Conservation (phyloP, 2,888 invertebrate genomes). For the Halocaridina rubra region DNA sequence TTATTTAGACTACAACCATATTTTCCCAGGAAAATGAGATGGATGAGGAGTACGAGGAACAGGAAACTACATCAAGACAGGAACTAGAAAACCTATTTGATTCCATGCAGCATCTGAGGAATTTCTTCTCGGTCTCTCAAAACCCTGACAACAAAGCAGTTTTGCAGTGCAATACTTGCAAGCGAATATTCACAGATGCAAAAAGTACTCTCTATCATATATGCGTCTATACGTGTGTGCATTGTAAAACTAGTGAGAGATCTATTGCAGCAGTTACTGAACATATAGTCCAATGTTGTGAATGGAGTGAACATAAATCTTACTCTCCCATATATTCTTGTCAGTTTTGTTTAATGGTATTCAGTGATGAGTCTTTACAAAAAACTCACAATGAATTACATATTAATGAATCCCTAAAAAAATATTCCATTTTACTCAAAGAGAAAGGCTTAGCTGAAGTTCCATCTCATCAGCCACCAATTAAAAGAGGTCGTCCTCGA, state of each 20-base stretch:
- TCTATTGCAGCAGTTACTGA: neutral
- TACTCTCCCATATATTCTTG: neutral
- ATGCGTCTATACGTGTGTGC: constrained; percentile 17
- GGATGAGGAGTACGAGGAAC: neutral
- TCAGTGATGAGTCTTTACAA: neutral
- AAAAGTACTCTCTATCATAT: neutral
- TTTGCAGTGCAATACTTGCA: constrained; percentile 33
- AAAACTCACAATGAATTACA: constrained; percentile 20
- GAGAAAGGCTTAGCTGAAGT: constrained; percentile 40
- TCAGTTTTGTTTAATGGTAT: constrained; percentile 1
- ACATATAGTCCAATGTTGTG: neutral
- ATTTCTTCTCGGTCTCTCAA: neutral
- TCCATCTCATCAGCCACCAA: constrained; percentile 19
- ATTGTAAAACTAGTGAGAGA: constrained; percentile 6
- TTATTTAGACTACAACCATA: constrained; percentile 23
- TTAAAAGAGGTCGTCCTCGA: constrained; percentile 35
- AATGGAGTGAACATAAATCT: neutral
- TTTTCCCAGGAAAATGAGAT: constrained; percentile 40
- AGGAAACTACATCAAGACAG: neutral
- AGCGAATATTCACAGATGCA: constrained; percentile 1
- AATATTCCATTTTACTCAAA: constrained; percentile 33
- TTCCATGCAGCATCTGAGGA: constrained; percentile 2
- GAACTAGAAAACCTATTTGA: constrained; percentile 30
- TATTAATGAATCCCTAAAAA: constrained; percentile 26
- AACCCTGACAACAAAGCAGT: no score